Percentiles rank a stretch among this genome's conserved stretches.
Evolutionary conservation across 2,113 vertebrate species (phyloP).

Genomic region (Dolichotis patagonum): DNA sequence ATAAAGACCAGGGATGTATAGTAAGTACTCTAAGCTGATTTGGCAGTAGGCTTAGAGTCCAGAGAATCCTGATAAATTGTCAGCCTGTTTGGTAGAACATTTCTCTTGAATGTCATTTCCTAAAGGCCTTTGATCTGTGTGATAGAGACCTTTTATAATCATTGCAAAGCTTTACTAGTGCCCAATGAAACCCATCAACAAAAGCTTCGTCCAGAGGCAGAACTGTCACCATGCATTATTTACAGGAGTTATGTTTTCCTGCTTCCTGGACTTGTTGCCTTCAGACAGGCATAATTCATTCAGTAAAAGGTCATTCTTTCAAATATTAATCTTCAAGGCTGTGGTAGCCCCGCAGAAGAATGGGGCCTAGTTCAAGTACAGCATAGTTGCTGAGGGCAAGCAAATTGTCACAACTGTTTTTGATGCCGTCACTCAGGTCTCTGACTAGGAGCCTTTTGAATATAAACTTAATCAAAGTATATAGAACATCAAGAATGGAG

Average conservation of each 20-base stretch:
- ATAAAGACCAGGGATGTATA: neutral
- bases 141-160: neutral
- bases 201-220: conserved; percentile 13
- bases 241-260: conserved; percentile 65
- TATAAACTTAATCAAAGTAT: neutral
- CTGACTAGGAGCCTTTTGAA: conserved; percentile 7
- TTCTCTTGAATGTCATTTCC: neutral
- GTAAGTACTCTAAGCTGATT: neutral
- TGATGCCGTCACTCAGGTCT: neutral
- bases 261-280: conserved; percentile 66
- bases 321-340: conserved; percentile 65
- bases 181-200: neutral
- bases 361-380: conserved; percentile 21
- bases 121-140: neutral
- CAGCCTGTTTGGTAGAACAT: neutral
- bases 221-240: conserved; percentile 53
- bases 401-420: neutral
- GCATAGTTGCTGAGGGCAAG: conserved; percentile 12
- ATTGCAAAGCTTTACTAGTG: neutral
- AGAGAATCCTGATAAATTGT: neutral
- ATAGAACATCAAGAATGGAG: neutral
- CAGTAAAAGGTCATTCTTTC: conserved; percentile 74
- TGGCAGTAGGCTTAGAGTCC: neutral
- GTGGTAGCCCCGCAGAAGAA: conserved; percentile 27
- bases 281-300: conserved; percentile 61